Conservation (phyloP, 2,888 invertebrate genomes). For the Ectemnius continuus region DNA sequence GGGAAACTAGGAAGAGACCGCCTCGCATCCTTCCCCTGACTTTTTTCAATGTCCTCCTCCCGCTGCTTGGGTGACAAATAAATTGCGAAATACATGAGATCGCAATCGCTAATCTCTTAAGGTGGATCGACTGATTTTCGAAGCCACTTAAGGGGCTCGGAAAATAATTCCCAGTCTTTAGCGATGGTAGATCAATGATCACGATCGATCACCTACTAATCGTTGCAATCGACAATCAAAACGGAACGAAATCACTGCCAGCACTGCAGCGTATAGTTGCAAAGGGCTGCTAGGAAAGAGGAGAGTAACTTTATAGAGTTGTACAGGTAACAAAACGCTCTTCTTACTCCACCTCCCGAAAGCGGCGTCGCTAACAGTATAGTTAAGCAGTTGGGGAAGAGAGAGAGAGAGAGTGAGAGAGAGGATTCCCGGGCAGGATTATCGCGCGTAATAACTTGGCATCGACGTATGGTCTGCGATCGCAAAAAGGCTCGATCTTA, state of each 20-base stretch:
- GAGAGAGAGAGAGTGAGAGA: too few relatives aligned
- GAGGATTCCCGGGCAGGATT: neutral
- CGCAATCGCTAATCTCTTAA: slow-evolving; percentile 14
- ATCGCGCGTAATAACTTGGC: slow-evolving; percentile 3
- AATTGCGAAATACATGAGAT: slow-evolving; percentile 20
- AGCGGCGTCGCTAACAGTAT: slow-evolving; percentile 29
- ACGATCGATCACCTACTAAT: slow-evolving; percentile 15
- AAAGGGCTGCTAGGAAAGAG: neutral
- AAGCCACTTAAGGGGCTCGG: slow-evolving; percentile 8
- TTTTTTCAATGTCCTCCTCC: slow-evolving; percentile 21
- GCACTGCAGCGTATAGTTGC: neutral
- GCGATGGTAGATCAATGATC: neutral
- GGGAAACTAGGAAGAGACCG: slow-evolving; percentile 63
- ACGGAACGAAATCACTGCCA: too few relatives aligned
- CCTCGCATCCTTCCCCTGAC: slow-evolving; percentile 8
- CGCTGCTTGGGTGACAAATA: slow-evolving; percentile 19
- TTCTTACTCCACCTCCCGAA: slow-evolving; percentile 10
- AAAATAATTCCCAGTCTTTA: neutral
- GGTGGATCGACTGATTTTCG: slow-evolving; percentile 11
- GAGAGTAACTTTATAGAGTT: neutral
- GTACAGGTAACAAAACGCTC: neutral
- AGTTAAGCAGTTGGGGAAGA: slow-evolving; percentile 16
- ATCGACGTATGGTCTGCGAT: slow-evolving; percentile 2
- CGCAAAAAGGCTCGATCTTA: slow-evolving; percentile 28
- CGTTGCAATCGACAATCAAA: neutral